Base-by-base conservation (phyloP, 2,888 invertebrate species). In the Torymus auratus region DNA sequence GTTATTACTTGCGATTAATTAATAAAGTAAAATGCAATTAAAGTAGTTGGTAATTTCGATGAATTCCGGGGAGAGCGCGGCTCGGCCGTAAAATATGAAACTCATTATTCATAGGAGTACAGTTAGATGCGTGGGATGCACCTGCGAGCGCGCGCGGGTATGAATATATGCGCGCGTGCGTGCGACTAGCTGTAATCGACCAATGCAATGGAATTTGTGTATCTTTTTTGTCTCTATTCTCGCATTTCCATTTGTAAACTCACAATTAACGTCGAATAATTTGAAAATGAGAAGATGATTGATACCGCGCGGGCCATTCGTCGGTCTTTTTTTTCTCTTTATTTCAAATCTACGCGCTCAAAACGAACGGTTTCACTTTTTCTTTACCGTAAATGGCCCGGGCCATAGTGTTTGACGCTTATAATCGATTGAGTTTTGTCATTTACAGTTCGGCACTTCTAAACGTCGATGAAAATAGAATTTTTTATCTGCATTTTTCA, bases 181-280 rank as follows among this genome's bases (percentile, higher is more conserved):
- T 41, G 41, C 41, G 41, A 41, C 41, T 41, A 41, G 41, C 41
- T 41, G 41, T 41, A 41, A 41, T 41, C 41, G 41, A 41, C 41
- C 7, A 41, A 41, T 41, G 41, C 41, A 41, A 41, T 41, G 41
- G 41, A 41, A 41, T 41, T 53, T 14, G 56, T 14, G 56, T 52
- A 61, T 41, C 12, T 52, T 67, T 76, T 53, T 23, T 17, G 13
- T 50, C 17, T 17, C 12, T 7, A 41, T 41, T 41, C 41, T 41
- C 23, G 28, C 23, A 58, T 72, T 23, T 58, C 23, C 61, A 12
- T 52, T 15, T 2, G 61, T 56, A 17, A 64, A 41, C 15, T 62
- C 15, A 41, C 64, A 67, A 75, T 75, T 67, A 75, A 60, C 14
- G 50, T 58, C 60, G 52, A 75, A 50, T 65, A 52, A 60, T 75